Evolutionary conservation across 2,888 invertebrate genomes (phyloP).

Genomic region (Escarpia spicata): DNA sequence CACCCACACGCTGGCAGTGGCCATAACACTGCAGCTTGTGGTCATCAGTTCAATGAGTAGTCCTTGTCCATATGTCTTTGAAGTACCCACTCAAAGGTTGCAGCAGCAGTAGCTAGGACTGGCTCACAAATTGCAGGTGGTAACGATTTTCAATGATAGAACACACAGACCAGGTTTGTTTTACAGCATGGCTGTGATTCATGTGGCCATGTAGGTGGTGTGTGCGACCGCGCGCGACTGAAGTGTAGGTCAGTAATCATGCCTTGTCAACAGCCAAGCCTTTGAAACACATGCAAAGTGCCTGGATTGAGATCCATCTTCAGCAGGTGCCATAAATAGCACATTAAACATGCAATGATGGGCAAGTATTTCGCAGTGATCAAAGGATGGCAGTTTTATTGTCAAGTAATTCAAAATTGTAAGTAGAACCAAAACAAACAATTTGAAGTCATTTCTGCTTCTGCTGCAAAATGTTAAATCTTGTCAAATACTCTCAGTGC

Average conservation of each 20-base stretch:
- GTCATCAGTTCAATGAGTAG: background rate
- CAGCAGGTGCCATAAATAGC: constrained; percentile 11
- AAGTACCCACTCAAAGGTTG: background rate
- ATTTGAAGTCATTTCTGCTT: too few relatives aligned
- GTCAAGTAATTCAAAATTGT: background rate
- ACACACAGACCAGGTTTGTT: background rate
- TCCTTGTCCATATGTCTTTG: background rate
- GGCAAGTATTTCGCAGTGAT: background rate
- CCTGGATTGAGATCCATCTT: background rate
- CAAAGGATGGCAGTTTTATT: background rate
- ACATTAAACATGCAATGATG: background rate
- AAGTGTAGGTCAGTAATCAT: background rate
- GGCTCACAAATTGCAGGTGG: background rate
- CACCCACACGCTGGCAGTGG: background rate
- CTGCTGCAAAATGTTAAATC: too few relatives aligned
- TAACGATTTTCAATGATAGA: background rate
- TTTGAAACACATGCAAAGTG: background rate
- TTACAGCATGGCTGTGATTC: background rate
- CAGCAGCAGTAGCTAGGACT: background rate
- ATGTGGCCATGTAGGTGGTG: background rate
- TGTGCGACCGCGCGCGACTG: constrained; percentile 12
- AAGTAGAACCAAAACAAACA: background rate
- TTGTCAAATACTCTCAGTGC: too few relatives aligned
- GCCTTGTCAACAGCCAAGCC: background rate
- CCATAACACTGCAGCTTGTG: background rate